Evolutionary conservation across 2,113 vertebrate genomes (phyloP).

Genomic region (Empidonax alnorum): DNA sequence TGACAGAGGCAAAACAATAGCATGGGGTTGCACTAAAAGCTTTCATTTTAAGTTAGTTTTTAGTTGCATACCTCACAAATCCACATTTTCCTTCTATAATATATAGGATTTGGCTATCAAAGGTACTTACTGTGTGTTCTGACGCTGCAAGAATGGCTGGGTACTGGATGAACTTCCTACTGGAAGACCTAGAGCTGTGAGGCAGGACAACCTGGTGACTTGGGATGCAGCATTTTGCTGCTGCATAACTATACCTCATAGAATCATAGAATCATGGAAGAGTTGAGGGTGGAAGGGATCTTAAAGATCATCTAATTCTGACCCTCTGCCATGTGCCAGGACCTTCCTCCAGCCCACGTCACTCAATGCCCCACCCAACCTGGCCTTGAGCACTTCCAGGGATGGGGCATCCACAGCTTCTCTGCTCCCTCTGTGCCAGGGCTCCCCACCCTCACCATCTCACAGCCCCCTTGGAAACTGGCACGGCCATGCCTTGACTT

Average conservation of each 20-base stretch:
- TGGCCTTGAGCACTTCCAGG: fast-evolving
- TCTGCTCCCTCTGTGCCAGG: background rate
- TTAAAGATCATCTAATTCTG: no score
- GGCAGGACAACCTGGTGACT: background rate
- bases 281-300: background rate
- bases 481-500: background rate
- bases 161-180: background rate
- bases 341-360: fast-evolving
- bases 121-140: background rate
- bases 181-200: background rate
- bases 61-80: background rate
- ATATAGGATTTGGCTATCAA: background rate
- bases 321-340: background rate
- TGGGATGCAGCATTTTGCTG: background rate
- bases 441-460: fast-evolving
- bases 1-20: background rate
- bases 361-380: fast-evolving
- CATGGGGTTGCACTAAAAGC: background rate
- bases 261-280: background rate
- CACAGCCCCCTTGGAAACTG: background rate
- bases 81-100: background rate
- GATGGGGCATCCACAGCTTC: background rate
- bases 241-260: background rate
- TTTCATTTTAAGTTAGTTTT: background rate
- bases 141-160: background rate